Base-by-base conservation (phyloP, 2,113 vertebrate species). In the Nerophis ophidion region DNA sequence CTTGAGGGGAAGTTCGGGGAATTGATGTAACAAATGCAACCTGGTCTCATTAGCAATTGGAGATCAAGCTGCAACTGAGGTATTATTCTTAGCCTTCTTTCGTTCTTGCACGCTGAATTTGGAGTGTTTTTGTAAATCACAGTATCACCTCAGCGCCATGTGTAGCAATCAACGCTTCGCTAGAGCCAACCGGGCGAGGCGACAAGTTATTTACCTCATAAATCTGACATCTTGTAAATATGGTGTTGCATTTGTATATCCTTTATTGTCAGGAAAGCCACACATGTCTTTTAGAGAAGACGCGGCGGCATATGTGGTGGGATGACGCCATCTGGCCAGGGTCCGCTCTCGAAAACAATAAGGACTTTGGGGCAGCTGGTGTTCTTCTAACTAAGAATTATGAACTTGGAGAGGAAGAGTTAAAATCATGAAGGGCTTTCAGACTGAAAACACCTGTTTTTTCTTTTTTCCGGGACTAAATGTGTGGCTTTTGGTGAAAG, bases 151-250 rank as follows among this genome's bases (percentile, higher is more conserved):
- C 53, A 8, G 63, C 12, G 45, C 33, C 50, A 16, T 38, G 55
- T 65, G 72, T 65, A 74, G 73, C 73, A 66, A 77, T 72, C 61
- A 42, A 34, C 73, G 70, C 73, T 72, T 72, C 63, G 50, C 51
- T 34, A 15, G 48, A 48, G 47, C 62, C 6, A 51, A 65, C 12
- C 58, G 19, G 57, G 57, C 59, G 36, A 46, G 71, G 65, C 3
- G 60, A 48, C 56, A 10, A 47, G 48, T 68, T 74, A 76, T 79
- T 82, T 67, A 67, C 66, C 60, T 56, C 2, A 74, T 81, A 66
- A 76, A 79, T 81, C 72, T 80, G 70, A 74, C 66, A 69, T 60
- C 49, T 13, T 72, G 71, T 74, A 74, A 76, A 76, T 71, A 69
- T 12, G 71, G 26, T 57, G 11, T 57, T 64, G 36, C 62, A 50